Evolutionary conservation across 2,888 invertebrate genomes (phyloP).

Genomic region (Iselma pallidipennis): DNA sequence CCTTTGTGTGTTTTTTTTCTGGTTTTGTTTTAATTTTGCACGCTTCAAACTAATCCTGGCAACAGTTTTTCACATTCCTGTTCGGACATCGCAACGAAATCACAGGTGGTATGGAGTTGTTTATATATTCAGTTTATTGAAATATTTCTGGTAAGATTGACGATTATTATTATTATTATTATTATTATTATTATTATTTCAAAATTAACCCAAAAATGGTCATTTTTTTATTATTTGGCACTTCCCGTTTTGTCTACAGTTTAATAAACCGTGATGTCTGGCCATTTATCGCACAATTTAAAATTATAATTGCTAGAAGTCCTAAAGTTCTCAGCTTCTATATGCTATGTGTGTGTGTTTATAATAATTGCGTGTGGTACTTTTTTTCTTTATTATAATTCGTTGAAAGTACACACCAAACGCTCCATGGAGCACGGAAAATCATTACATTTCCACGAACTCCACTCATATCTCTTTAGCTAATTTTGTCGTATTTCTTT

Average conservation of each 20-base stretch:
- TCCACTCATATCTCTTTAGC: too few species aligned
- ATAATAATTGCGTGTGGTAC: slow-evolving; percentile 28
- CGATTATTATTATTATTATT: background rate
- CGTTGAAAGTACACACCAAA: slow-evolving; percentile 14
- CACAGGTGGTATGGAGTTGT: background rate
- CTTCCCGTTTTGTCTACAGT: background rate
- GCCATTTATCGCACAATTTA: slow-evolving; percentile 27
- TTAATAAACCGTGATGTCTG: slow-evolving; percentile 3
- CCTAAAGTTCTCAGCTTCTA: slow-evolving; percentile 3
- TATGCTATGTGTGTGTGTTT: slow-evolving; percentile 28
- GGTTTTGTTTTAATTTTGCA: background rate
- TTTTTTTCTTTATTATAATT: slow-evolving; percentile 15
- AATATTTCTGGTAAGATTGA: background rate
- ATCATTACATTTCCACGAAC: background rate
- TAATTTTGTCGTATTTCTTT: slow-evolving; percentile 4
- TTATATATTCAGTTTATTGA: background rate
- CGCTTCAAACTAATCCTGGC: background rate
- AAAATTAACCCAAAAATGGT: background rate
- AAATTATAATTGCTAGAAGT: slow-evolving; percentile 32
- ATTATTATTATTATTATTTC: background rate
- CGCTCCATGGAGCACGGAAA: slow-evolving; percentile 28
- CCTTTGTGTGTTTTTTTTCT: background rate
- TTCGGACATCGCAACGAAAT: background rate
- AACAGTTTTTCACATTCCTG: background rate
- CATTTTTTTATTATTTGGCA: slow-evolving; percentile 5